These are phyloP conservation scores for Falco biarmicus DNA, from an alignment of 2,797 vertebrate genomes.

Conservation along the genomic window DNA sequence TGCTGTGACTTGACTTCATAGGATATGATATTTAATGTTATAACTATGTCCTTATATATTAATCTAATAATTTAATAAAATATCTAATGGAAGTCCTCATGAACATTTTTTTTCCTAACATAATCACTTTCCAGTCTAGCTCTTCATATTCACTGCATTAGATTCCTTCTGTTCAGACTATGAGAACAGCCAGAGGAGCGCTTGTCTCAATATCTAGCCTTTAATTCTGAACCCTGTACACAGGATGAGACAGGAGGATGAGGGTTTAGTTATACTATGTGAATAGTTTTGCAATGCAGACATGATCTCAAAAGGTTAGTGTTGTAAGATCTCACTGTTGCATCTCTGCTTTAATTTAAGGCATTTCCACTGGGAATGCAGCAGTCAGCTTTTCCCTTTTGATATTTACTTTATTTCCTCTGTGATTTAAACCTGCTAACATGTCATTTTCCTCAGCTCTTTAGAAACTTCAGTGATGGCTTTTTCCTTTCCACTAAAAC, in stretches of 20 bases:
- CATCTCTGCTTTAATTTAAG: constrained; percentile 45
- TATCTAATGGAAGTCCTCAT: background rate
- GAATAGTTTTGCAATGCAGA: constrained; percentile 2
- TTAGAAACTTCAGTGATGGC: background rate
- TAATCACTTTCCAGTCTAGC: background rate
- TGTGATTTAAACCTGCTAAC: constrained; percentile 40
- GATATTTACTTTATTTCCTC: constrained; percentile 56
- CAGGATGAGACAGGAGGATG: background rate
- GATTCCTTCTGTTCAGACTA: background rate
- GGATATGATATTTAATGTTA: background rate
- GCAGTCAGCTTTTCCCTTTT: constrained; percentile 24
- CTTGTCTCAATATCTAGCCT: background rate
- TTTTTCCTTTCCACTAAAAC: constrained; percentile 3
- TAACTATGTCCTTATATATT: background rate
- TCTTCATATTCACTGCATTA: background rate
- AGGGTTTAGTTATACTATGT: background rate
- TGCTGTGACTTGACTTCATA: background rate
- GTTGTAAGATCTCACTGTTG: background rate
- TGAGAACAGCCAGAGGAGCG: background rate
- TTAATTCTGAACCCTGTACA: background rate
- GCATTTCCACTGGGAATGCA: constrained; percentile 12
- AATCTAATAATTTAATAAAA: background rate
- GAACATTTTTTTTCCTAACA: background rate
- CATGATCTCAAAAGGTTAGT: constrained; percentile 36
- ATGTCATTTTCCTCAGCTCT: constrained; percentile 14